Base-by-base conservation (phyloP, 2,797 vertebrate species). In the Phrynocephalus forsythii region DNA sequence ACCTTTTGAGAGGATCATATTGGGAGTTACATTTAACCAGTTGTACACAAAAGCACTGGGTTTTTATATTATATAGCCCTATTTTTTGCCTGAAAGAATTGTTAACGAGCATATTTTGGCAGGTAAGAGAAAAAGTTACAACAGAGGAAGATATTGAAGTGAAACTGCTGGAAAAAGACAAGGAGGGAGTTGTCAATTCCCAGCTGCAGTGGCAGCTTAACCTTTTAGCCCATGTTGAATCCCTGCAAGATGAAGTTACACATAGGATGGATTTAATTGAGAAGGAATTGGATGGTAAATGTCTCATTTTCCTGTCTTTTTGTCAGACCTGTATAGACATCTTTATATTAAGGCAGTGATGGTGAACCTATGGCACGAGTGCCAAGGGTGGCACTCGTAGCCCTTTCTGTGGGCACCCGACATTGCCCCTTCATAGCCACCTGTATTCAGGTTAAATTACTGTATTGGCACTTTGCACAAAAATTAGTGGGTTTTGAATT, bases 211-310 rank as follows among this genome's bases (percentile, higher is more conserved):
- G 98, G 98, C 98, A 98, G 94, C 97, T 98, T 86, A 99, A 99
- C 94, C 95, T 99, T 91, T 94, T 99, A 93, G 98, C 98, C 72
- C 98, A 99, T 0, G 97, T 99, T 48, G 98, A 99, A 67, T 97
- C 98, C 10, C 97, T 99, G 83, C 99, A 99, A 94, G 98, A 99
- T 2, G 98, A 99, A 94, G 98, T 99, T 81, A 98, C 97, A 0
- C 97, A 98, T 92, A 97, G 99, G 91, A 99, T 99, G 99, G 99
- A 99, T 97, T 99, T 98, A 96, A 99, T 99, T 82, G 98, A 99
- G 95, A 98, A 98, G 91, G 98, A 99, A 91, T 95, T 99, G 81
- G 98, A 99, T 48, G 98, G 98, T 99, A 96, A 95, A 95, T 80
- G 48, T 16, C 15, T 91, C 48, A 0, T 69, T 89, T 87, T 73